phyloP scores from a whole-genome alignment of 2,113 vertebrate species.

The Rhinopomastus cyanomelas region DNA sequence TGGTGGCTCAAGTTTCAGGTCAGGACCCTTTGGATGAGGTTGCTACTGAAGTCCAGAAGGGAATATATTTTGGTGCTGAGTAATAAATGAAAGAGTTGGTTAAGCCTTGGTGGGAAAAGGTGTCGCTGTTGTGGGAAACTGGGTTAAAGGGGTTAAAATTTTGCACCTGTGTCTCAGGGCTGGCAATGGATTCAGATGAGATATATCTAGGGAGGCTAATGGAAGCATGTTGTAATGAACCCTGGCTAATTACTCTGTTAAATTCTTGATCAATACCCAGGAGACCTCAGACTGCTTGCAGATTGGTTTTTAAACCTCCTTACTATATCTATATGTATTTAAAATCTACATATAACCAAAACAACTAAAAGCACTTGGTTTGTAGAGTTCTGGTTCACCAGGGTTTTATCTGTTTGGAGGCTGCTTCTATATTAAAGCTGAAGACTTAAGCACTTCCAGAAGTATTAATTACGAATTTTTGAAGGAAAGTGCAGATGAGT shows the following conservation, averaged over 20 bases:
- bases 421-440: not conserved
- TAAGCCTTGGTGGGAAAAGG: not conserved
- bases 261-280: slow-evolving; percentile 44
- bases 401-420: not conserved
- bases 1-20: not conserved
- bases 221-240: slow-evolving; percentile 48
- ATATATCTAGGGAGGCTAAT: slow-evolving; percentile 3
- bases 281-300: slow-evolving; percentile 7
- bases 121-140: not conserved
- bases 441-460: not conserved
- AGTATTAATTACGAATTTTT: not conserved
- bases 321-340: not conserved
- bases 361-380: not conserved
- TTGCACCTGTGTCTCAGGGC: not conserved
- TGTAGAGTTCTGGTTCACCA: not conserved
- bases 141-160: not conserved
- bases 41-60: not conserved
- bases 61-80: not conserved
- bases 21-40: not conserved
- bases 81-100: not conserved
- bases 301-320: not conserved
- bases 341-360: not conserved
- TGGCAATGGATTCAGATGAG: slow-evolving; percentile 36
- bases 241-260: slow-evolving; percentile 44
- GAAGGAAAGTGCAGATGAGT: not conserved